Percentiles rank a stretch among this genome's conserved stretches.
Conservation (phyloP, 2,888 invertebrate species). For the Ischnus inquisitorius region DNA sequence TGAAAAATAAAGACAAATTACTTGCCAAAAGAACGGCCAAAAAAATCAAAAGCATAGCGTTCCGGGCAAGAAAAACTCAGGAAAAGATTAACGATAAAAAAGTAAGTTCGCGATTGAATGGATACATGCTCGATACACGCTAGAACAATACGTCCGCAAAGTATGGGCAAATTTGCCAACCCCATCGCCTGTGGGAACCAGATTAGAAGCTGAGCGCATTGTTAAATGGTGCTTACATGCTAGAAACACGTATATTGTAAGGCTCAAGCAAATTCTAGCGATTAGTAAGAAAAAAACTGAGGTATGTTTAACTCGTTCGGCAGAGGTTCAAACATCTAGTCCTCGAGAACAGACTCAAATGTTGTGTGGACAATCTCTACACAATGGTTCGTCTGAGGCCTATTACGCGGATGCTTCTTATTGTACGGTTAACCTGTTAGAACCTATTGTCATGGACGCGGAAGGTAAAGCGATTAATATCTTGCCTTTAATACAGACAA, state of each 20-base stretch:
- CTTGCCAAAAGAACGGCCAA: too few relatives aligned
- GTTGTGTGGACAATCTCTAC: slow-evolving; percentile 11
- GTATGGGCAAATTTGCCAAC: too few relatives aligned
- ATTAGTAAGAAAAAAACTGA: slow-evolving; percentile 21
- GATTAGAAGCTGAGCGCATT: slow-evolving; percentile 36
- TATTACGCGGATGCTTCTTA: not conserved
- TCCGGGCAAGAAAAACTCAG: too few relatives aligned
- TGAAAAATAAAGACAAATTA: too few relatives aligned
- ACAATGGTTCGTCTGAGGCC: slow-evolving; percentile 3
- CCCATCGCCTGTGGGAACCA: not conserved
- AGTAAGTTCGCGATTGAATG: too few relatives aligned
- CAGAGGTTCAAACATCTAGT: too few relatives aligned
- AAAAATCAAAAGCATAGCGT: too few relatives aligned
- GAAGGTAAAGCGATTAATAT: not conserved
- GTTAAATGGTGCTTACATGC: slow-evolving; percentile 20
- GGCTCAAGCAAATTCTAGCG: slow-evolving; percentile 10
- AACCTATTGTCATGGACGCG: not conserved
- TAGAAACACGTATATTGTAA: too few relatives aligned
- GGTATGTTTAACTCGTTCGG: too few relatives aligned
- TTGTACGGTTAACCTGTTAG: not conserved
- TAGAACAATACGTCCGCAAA: slow-evolving; percentile 32
- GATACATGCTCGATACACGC: too few relatives aligned
- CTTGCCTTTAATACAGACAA: too few relatives aligned
- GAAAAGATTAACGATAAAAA: too few relatives aligned
- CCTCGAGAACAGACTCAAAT: not conserved